phyloP scores from a whole-genome alignment of 2,888 invertebrate species.

The Chaetoderma sp. region DNA sequence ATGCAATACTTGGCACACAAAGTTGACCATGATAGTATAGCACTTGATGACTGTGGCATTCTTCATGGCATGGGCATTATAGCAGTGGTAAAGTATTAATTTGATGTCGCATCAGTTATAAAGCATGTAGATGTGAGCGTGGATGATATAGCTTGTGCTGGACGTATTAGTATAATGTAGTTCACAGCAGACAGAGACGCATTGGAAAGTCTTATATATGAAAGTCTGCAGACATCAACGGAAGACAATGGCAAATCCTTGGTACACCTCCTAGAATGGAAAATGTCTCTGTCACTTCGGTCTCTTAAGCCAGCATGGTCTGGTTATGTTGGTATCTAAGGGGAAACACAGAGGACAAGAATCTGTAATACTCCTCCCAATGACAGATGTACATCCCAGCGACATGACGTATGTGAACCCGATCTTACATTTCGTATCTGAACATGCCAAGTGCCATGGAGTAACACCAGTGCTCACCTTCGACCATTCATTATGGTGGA shows the following conservation, averaged over 20 bases:
- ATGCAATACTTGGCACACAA: constrained; percentile 47
- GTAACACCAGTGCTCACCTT: constrained; percentile 38
- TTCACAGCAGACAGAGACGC: too few species aligned
- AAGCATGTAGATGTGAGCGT: too few species aligned
- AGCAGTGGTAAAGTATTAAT: constrained; percentile 39
- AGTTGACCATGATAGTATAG: constrained; percentile 45
- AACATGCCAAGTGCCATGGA: constrained; percentile 5
- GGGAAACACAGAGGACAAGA: constrained; percentile 36
- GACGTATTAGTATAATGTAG: too few species aligned
- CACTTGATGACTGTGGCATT: constrained; percentile 42
- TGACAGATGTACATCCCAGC: constrained; percentile 39
- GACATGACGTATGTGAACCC: constrained; percentile 35
- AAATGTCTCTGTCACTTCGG: constrained; percentile 16
- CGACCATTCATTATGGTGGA: constrained; percentile 40
- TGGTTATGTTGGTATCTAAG: constrained; percentile 29
- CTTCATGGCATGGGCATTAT: constrained; percentile 49
- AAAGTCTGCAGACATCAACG: too few species aligned
- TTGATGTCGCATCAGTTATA: too few species aligned
- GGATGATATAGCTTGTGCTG: too few species aligned
- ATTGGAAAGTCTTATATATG: too few species aligned
- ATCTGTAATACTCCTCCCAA: constrained; percentile 37
- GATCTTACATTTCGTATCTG: constrained; percentile 29
- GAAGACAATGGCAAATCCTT: too few species aligned
- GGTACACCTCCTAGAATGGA: too few species aligned
- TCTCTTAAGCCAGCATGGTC: constrained; percentile 34